phyloP scores from a whole-genome alignment of 2,888 invertebrate species.

The Drosophila colorata region DNA sequence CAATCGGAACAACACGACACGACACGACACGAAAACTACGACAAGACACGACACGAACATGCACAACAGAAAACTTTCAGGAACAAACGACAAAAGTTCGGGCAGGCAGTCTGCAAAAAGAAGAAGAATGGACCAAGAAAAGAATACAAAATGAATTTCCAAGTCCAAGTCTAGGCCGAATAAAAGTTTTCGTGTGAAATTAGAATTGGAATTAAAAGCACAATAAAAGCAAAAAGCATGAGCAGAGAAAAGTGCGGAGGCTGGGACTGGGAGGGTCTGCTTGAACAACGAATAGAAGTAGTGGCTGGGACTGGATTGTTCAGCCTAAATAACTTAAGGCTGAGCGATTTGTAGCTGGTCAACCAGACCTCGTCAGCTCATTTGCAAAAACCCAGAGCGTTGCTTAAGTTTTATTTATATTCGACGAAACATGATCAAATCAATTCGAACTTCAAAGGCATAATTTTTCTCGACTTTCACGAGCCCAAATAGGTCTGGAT shows the following conservation, averaged over 20 bases:
- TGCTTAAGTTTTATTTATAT: conserved; percentile 3
- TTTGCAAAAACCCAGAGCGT: conserved; percentile 52
- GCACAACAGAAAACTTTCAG: conserved; percentile 56
- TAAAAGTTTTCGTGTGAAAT: conserved; percentile 71
- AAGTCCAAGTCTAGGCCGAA: conserved; percentile 20
- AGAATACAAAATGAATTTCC: conserved; percentile 1
- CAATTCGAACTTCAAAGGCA: no score
- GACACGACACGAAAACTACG: conserved; percentile 24
- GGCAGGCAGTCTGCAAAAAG: conserved; percentile 11
- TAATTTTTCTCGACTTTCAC: no score
- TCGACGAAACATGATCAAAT: no score
- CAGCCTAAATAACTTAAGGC: conserved; percentile 9
- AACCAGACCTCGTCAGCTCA: neutral
- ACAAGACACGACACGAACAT: conserved; percentile 37
- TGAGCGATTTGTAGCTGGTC: conserved; percentile 29
- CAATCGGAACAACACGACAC: conserved; percentile 48
- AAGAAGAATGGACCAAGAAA: neutral
- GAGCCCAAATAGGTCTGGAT: no score
- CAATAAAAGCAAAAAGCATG: conserved; percentile 29
- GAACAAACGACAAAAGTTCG: conserved; percentile 45
- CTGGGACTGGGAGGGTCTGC: no score
- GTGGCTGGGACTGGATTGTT: no score
- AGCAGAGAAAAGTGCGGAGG: no score
- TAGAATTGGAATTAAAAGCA: conserved; percentile 70
- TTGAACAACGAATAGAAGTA: no score